These are phyloP conservation scores for Fukomys damarensis DNA, from an alignment of 2,113 vertebrate genomes.

Conservation along the genomic window DNA sequence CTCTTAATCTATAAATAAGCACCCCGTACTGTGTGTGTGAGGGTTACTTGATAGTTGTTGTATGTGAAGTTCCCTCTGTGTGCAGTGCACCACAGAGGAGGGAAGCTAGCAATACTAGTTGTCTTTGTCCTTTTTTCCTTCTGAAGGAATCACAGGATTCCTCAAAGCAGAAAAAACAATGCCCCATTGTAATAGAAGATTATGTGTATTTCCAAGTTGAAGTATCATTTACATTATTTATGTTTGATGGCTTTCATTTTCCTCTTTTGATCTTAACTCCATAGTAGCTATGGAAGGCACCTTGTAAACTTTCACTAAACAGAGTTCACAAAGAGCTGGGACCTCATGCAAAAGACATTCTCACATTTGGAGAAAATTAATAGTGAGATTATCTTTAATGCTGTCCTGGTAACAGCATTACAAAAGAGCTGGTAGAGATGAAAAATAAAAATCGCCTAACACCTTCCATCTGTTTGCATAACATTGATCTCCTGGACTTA, in stretches of 20 bases:
- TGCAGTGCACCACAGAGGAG: background rate
- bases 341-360: background rate
- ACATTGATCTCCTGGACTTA: background rate
- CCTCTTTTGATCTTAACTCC: background rate
- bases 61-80: background rate
- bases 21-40: background rate
- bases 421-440: background rate
- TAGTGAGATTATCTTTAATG: background rate
- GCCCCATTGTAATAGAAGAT: background rate
- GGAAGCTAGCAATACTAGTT: background rate
- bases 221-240: background rate
- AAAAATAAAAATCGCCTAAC: background rate
- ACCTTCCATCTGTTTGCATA: background rate
- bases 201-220: background rate
- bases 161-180: background rate
- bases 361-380: background rate
- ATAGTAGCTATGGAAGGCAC: conserved; percentile 17
- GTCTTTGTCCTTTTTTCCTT: background rate
- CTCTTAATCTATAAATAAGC: background rate
- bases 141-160: background rate
- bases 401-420: background rate
- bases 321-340: background rate
- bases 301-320: background rate
- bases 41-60: background rate
- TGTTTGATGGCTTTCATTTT: background rate